These are phyloP conservation scores for Propithecus coquereli DNA, from an alignment of 2,113 vertebrate species.

Conservation along the genomic window DNA sequence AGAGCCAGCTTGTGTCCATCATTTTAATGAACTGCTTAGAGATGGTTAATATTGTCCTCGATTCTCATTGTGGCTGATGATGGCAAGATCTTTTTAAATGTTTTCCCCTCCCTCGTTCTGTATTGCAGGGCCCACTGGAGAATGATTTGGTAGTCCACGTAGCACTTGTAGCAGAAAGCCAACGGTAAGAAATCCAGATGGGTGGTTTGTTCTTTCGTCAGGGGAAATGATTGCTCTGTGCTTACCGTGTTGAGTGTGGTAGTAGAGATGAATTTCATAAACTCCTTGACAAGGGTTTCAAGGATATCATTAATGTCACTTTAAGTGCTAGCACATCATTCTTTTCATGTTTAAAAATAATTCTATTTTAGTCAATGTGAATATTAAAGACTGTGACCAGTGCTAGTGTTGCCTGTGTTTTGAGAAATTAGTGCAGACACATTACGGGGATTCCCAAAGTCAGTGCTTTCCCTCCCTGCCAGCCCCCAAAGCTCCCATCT, in stretches of 20 bases:
- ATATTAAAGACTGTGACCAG: background rate
- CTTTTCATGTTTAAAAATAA: background rate
- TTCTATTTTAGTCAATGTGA: background rate
- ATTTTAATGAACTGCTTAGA: conserved; percentile 51
- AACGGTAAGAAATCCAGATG: conserved; percentile 87
- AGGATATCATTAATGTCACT: background rate
- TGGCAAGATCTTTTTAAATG: background rate
- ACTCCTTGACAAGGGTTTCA: background rate
- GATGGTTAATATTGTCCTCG: conserved; percentile 30
- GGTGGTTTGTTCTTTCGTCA: background rate
- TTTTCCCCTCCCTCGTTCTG: conserved; percentile 33
- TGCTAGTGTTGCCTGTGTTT: background rate
- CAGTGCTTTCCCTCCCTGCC: background rate
- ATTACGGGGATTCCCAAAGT: background rate
- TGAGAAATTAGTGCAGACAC: background rate
- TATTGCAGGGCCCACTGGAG: conserved; percentile 94
- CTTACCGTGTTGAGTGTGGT: background rate
- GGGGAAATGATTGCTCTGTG: background rate
- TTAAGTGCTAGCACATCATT: background rate
- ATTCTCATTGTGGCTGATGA: background rate
- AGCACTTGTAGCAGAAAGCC: conserved; percentile 95
- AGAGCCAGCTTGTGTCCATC: conserved; percentile 31
- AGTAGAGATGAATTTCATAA: background rate
- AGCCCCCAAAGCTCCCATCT: background rate
- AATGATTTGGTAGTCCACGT: conserved; percentile 96